Evolutionary conservation across 2,113 vertebrate species (phyloP), one percentile per base, ranked within the genome.

Genomic region (Pachycephala philippinensis): DNA sequence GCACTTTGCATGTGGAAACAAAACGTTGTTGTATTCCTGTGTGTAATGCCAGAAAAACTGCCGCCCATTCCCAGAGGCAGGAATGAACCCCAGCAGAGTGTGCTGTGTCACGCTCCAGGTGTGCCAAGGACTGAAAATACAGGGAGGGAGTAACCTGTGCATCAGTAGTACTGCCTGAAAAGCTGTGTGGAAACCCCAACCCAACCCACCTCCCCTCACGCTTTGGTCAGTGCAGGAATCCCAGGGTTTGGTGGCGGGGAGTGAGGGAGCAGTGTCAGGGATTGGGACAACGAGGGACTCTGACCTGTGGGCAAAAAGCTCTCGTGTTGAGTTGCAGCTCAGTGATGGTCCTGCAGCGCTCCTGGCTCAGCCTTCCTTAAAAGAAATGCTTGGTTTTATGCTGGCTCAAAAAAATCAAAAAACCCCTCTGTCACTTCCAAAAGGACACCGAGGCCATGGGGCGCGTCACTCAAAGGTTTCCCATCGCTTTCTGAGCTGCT

Each of bases 391-490:
- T 54, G 53, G 54, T 18, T 83, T 81, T 80, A 76, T 69, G 88
- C 78, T 94, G 96, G 94, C 91, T 95, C 88, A 94, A 95, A 91
- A 90, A 81, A 66, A 17, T 1, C 54, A 24, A 40, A 65, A 60
- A 57, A 40, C 19, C 27, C 52, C 84, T 89, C 84, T 86, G 68
- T 52, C 85, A 49, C 26, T 84, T 66, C 90, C 90, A 49, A 70
- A 72, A 78, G 84, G 72, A 63, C 68, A 45, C 30, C 71, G 17
- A 80, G 75, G 49, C 66, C 59, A 10, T 15, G 1, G 7, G 70
- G n/a, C 2, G 8, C 0, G 2, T 97, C 95, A 98, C 96, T 99
- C 99, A 83, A 99, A 99, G 21, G 99, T 99, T 96, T 99, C 99
- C 99, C 99, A 99, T 72, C 97, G 98, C 93, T 98, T 98, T 74